A percentile compares a stretch with the other conserved stretches of the same genome.
Evolutionary conservation across 2,113 vertebrate genomes (phyloP).

Genomic region (Siniperca chuatsi): DNA sequence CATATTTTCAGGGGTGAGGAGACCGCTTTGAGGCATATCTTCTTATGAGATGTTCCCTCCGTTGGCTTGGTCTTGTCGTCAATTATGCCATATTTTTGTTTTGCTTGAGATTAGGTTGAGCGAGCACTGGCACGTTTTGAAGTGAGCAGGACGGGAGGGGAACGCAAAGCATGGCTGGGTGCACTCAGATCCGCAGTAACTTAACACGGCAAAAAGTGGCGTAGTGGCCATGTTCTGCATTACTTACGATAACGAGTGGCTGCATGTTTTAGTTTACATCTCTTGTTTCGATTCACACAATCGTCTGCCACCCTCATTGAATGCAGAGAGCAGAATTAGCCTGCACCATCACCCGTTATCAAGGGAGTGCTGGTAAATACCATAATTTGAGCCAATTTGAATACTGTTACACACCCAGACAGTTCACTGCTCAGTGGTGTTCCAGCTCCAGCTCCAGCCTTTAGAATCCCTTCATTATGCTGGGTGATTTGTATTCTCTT

Average conservation of each 20-base stretch:
- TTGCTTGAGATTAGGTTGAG: constrained; percentile 56
- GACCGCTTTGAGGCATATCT: constrained; percentile 62
- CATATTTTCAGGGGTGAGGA: constrained; percentile 66
- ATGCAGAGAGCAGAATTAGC: constrained; percentile 61
- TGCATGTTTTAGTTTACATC: constrained; percentile 44
- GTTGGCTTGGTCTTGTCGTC: constrained; percentile 53
- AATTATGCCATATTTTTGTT: constrained; percentile 62
- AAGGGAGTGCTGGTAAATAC: constrained; percentile 71
- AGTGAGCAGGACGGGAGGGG: neutral
- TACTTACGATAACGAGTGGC: constrained; percentile 16
- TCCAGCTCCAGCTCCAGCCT: constrained; percentile 49
- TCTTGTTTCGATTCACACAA: constrained; percentile 46
- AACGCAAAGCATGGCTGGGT: neutral
- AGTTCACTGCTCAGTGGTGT: constrained; percentile 54
- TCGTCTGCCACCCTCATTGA: constrained; percentile 38
- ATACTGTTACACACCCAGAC: constrained; percentile 61
- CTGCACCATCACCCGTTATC: constrained; percentile 68
- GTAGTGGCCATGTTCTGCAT: neutral
- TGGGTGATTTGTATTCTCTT: constrained; percentile 73
- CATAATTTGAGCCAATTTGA: constrained; percentile 72
- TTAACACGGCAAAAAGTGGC: constrained; percentile 1
- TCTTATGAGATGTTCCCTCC: constrained; percentile 52
- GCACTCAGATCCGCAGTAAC: constrained; percentile 18
- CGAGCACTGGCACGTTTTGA: constrained; percentile 23
- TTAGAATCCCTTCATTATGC: constrained; percentile 65